Conservation (phyloP, 2,797 vertebrate genomes). For the Mionectes olivaceus region DNA sequence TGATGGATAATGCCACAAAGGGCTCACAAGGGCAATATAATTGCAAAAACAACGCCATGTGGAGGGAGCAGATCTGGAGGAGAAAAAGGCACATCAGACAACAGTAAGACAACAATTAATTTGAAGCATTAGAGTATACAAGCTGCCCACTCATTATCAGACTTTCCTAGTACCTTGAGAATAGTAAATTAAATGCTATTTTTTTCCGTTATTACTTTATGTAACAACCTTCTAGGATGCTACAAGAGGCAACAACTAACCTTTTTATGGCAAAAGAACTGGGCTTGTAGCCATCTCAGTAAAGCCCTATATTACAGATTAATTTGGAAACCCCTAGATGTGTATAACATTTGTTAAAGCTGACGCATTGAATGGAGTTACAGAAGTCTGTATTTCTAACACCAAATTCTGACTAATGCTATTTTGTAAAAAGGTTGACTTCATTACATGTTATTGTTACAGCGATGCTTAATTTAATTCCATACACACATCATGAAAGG, state of each 20-base stretch:
- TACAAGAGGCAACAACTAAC: not conserved
- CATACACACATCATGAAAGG: not conserved
- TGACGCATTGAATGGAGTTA: not conserved
- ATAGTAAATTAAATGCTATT: not conserved
- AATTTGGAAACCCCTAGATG: not conserved
- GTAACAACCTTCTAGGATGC: not conserved
- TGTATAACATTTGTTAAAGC: not conserved
- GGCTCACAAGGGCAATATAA: not conserved
- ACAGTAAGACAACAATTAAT: not conserved
- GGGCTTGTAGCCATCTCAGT: not conserved
- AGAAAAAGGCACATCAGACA: not conserved
- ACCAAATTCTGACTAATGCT: not conserved
- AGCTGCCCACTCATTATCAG: not conserved
- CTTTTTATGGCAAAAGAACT: not conserved
- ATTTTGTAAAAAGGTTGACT: not conserved
- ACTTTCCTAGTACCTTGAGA: not conserved
- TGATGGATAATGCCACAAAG: not conserved
- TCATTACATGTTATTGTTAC: not conserved
- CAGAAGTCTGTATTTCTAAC: not conserved
- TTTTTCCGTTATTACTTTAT: not conserved
- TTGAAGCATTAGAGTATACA: not conserved
- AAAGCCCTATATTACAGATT: not conserved
- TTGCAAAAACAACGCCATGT: not conserved
- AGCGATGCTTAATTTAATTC: not conserved
- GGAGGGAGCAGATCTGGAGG: not conserved